Conservation (phyloP, 1,140 invertebrate species). For the Lepidurus arcticus region DNA sequence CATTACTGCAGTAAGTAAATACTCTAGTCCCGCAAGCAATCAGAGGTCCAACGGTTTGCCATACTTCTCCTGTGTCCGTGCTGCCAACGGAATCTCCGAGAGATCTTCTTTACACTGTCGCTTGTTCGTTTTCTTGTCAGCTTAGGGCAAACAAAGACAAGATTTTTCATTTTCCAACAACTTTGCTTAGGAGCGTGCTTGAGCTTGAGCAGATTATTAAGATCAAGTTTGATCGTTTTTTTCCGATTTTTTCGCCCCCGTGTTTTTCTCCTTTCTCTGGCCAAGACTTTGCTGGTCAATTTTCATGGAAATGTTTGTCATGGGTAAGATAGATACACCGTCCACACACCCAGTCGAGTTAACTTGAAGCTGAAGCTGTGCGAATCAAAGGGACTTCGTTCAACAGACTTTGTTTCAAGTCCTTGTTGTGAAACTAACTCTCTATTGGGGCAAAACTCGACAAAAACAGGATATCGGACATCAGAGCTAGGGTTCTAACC, state of each 20-base stretch:
- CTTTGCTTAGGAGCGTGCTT: not conserved
- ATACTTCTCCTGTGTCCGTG: not conserved
- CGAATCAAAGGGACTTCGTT: not conserved
- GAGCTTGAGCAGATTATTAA: slow-evolving; percentile 18
- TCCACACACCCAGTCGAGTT: not conserved
- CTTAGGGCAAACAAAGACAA: not conserved
- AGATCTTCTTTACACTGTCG: not conserved
- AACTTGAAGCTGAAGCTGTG: not conserved
- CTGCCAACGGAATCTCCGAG: not conserved
- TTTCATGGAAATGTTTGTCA: not conserved
- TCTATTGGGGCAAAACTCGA: not conserved
- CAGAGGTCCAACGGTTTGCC: slow-evolving; percentile 1
- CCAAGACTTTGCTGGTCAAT: no score
- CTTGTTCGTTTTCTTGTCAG: not conserved
- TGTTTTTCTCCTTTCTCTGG: no score
- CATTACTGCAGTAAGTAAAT: slow-evolving; percentile 19
- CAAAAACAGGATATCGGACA: not conserved
- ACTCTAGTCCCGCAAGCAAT: slow-evolving; percentile 5
- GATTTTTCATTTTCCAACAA: slow-evolving; percentile 14
- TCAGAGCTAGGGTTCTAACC: not conserved
- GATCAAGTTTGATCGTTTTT: not conserved
- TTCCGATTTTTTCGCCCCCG: not conserved
- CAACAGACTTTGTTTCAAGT: not conserved
- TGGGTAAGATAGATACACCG: not conserved
- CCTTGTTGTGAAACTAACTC: not conserved